A percentile compares a stretch with the other conserved stretches of the same genome.
These are phyloP conservation scores for Ligdia adustata DNA, from an alignment of 2,888 invertebrate species.

Conservation along the genomic window DNA sequence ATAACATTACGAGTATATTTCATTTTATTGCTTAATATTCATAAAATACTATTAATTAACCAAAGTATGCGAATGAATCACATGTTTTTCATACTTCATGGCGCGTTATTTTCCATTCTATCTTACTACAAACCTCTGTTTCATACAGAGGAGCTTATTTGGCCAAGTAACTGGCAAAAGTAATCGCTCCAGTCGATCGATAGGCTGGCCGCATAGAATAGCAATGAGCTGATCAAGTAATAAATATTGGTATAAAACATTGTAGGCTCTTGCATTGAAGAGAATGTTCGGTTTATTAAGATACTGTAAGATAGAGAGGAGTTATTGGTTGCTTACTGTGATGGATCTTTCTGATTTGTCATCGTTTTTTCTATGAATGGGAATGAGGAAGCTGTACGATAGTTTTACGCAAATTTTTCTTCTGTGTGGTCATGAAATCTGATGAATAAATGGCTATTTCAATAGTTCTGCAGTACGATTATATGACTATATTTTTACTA, in stretches of 20 bases:
- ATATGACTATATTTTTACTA: too few relatives aligned
- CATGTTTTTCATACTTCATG: too few relatives aligned
- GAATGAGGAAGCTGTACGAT: not conserved
- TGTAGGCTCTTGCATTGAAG: conserved; percentile 14
- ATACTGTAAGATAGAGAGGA: conserved; percentile 1
- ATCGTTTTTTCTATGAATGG: conserved; percentile 4
- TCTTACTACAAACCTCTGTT: too few relatives aligned
- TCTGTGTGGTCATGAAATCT: too few relatives aligned
- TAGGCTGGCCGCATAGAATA: conserved; percentile 44
- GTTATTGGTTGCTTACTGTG: conserved; percentile 6
- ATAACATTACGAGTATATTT: too few relatives aligned
- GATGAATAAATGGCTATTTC: too few relatives aligned
- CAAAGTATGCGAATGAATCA: too few relatives aligned
- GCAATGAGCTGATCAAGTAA: conserved; percentile 46
- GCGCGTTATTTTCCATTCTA: too few relatives aligned
- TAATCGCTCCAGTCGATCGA: conserved; percentile 41
- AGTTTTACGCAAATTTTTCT: too few relatives aligned
- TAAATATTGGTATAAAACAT: conserved; percentile 45
- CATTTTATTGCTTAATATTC: too few relatives aligned
- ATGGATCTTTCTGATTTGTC: conserved; percentile 6
- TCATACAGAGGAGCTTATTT: conserved; percentile 29
- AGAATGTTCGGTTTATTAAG: conserved; percentile 18
- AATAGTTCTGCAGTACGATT: too few relatives aligned
- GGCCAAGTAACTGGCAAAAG: conserved; percentile 35
- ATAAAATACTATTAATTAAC: too few relatives aligned